A percentile compares a stretch with the other conserved stretches of the same genome.
phyloP scores from a whole-genome alignment of 2,888 invertebrate species.

The Invenusta paracnida region DNA sequence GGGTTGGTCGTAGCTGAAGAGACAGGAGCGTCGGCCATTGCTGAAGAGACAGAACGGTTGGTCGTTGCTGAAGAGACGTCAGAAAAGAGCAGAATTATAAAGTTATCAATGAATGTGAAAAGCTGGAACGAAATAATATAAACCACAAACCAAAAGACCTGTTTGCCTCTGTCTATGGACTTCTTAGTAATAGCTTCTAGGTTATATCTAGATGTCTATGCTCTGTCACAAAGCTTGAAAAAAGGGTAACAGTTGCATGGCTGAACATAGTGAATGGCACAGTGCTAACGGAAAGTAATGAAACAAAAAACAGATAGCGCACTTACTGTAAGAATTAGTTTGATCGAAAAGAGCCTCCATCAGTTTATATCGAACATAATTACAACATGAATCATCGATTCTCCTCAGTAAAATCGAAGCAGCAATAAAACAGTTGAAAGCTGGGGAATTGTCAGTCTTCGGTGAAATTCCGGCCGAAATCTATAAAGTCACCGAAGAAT shows the following conservation, averaged over 20 bases:
- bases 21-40: too few relatives aligned
- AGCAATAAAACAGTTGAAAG: neutral
- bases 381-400: neutral
- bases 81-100: too few relatives aligned
- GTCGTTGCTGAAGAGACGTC: too few relatives aligned
- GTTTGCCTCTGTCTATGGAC: neutral
- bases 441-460: neutral
- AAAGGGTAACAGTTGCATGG: neutral
- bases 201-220: too few relatives aligned
- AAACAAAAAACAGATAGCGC: neutral
- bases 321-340: neutral
- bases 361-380: neutral
- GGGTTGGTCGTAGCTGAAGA: too few relatives aligned
- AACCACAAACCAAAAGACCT: neutral
- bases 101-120: too few relatives aligned
- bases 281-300: neutral
- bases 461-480: conserved; percentile 3
- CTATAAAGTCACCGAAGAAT: neutral
- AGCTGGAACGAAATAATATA: neutral
- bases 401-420: neutral
- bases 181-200: too few relatives aligned
- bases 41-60: too few relatives aligned
- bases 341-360: neutral
- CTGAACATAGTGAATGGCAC: neutral
- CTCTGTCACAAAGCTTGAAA: neutral